Evolutionary conservation across 2,888 invertebrate genomes (phyloP).

Genomic region (Oeneis ivallda): DNA sequence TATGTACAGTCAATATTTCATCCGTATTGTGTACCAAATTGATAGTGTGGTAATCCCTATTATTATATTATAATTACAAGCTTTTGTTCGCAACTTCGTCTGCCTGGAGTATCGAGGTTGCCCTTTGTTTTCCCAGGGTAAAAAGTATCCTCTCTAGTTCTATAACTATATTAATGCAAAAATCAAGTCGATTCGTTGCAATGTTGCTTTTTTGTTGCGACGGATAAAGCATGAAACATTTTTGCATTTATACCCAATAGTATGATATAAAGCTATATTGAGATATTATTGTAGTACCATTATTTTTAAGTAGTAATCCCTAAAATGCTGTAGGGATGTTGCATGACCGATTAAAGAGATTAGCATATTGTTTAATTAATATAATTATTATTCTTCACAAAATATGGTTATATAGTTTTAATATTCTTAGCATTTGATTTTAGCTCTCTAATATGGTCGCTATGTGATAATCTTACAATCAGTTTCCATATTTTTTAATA

Average conservation of each 20-base stretch:
- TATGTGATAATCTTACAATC: conserved; percentile 7
- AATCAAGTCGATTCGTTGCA: too few relatives aligned
- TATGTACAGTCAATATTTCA: not conserved
- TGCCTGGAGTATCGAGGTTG: too few relatives aligned
- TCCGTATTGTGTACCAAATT: not conserved
- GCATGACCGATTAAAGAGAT: not conserved
- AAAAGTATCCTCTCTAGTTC: too few relatives aligned
- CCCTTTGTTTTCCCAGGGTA: too few relatives aligned
- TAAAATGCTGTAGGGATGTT: not conserved
- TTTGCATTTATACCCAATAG: not conserved
- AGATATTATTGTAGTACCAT: not conserved
- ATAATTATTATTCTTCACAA: not conserved
- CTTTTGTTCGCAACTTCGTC: too few relatives aligned
- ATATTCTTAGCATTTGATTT: not conserved
- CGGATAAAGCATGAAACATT: too few relatives aligned
- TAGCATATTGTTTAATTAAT: not conserved
- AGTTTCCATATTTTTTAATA: conserved; percentile 5
- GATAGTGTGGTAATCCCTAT: not conserved
- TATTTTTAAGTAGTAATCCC: not conserved
- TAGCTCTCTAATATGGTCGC: not conserved
- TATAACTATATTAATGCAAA: too few relatives aligned
- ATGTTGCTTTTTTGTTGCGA: too few relatives aligned
- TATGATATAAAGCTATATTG: not conserved
- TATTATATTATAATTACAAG: not conserved
- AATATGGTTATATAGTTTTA: not conserved